Conservation (phyloP, 2,113 vertebrate species). For the Naja naja region DNA sequence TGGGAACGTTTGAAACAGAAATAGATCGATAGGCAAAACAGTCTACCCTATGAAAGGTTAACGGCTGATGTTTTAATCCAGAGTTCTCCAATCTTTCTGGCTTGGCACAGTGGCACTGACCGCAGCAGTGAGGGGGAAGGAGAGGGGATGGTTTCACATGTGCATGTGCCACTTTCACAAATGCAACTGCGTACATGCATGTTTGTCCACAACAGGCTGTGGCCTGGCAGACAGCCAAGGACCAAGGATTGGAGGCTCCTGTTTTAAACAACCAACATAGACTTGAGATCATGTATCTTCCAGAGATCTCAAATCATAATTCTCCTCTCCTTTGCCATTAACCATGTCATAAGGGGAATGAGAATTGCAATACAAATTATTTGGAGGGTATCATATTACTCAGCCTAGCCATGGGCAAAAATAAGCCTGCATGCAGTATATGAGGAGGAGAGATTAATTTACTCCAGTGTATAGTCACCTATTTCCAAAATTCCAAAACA, state of each 20-base stretch:
- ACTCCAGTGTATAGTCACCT: neutral
- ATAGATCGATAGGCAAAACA: neutral
- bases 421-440: neutral
- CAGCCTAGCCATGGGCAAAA: neutral
- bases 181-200: too few species aligned
- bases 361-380: neutral
- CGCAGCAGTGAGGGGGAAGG: neutral
- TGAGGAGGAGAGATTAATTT: neutral
- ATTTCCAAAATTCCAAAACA: neutral
- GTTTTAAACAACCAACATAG: neutral
- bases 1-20: neutral
- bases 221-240: neutral
- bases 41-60: neutral
- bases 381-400: neutral
- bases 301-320: neutral
- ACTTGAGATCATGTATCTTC: neutral
- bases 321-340: neutral
- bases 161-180: neutral
- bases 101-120: neutral
- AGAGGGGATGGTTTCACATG: neutral
- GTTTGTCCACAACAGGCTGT: neutral
- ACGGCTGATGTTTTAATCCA: neutral
- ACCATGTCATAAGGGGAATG: neutral
- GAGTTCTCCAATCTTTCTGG: neutral
- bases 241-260: neutral